Evolutionary conservation across 2,113 vertebrate species (phyloP), one percentile per base, ranked within the genome.

Genomic region (Cebus imitator): DNA sequence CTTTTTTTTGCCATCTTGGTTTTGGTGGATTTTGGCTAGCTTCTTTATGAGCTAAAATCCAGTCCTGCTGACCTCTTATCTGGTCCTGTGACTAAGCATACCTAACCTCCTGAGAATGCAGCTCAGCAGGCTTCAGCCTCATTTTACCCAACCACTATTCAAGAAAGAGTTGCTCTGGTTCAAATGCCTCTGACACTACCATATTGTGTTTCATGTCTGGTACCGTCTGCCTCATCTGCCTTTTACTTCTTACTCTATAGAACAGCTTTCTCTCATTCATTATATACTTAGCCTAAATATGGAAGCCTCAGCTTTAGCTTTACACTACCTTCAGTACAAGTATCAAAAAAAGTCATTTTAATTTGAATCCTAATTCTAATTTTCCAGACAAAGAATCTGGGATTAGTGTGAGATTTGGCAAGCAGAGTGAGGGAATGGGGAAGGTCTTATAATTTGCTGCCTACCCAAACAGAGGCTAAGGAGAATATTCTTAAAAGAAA

Each of bases 361-460:
- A 80, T 91, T 86, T 85, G 48, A 82, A 14, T 95, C 18, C 37
- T 87, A 48, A 48, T 91, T 91, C 64, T 93, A 21, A 90, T 57
- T 89, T 58, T 80, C 8, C 45, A 48, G 55, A 32, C 76, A 43
- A 14, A 85, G 35, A 58, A 21, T 87, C 68, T 87, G 21, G 66
- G 70, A 17, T 91, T 81, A 55, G 55, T 91, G 18, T 87, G 48
- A 94, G 64, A 85, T 84, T 50, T 86, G 91, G 18, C 27, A n/a
- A 80, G 23, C 57, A 14, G 14, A 5, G 18, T 90, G 17, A 79
- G 48, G 57, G 8, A 81, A 64, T 48, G n/a, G 27, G 40, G 66
- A 87, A 75, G 73, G 64, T 75, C 70, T 83, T 55, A 6, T 57
- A 66, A n/a, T 14, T 66, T 85, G n/a, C 70, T 75, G 43, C 12